A percentile compares a stretch with the other conserved stretches of the same genome.
Evolutionary conservation across 2,797 vertebrate genomes (phyloP).

Genomic region (Potorous gilbertii): DNA sequence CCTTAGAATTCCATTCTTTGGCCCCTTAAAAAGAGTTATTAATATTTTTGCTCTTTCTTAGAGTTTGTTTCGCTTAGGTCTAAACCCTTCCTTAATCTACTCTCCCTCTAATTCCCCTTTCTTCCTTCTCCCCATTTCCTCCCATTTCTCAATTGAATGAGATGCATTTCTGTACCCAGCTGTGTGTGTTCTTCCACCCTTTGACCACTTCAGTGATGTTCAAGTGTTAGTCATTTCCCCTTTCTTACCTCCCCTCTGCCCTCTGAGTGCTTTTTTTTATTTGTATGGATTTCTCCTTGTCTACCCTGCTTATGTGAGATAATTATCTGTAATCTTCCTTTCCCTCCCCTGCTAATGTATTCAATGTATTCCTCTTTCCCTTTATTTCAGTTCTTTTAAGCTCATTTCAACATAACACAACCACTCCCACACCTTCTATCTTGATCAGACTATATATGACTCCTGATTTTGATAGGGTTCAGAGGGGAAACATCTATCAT

Average conservation of each 20-base stretch:
- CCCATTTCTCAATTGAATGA: neutral
- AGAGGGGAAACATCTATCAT: neutral
- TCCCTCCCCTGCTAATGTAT: neutral
- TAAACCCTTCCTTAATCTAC: neutral
- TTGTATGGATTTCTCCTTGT: neutral
- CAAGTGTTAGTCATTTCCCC: neutral
- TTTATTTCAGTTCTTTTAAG: neutral
- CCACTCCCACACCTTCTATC: neutral
- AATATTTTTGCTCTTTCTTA: neutral
- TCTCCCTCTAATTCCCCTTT: neutral
- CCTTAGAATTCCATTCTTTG: neutral
- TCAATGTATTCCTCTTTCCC: neutral
- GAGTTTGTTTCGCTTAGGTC: neutral
- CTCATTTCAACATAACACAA: neutral
- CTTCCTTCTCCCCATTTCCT: neutral
- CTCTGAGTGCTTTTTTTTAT: neutral
- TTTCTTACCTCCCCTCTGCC: neutral
- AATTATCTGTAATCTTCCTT: neutral
- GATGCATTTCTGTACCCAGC: neutral
- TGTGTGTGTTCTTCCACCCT: neutral
- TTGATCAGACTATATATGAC: neutral
- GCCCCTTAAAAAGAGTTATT: neutral
- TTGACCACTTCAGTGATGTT: neutral
- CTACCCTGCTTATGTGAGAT: neutral
- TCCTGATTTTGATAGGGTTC: neutral